Percentiles rank a stretch among this genome's conserved stretches.
These are phyloP conservation scores for Coilia nasus DNA, from an alignment of 2,797 vertebrate species.

Conservation along the genomic window DNA sequence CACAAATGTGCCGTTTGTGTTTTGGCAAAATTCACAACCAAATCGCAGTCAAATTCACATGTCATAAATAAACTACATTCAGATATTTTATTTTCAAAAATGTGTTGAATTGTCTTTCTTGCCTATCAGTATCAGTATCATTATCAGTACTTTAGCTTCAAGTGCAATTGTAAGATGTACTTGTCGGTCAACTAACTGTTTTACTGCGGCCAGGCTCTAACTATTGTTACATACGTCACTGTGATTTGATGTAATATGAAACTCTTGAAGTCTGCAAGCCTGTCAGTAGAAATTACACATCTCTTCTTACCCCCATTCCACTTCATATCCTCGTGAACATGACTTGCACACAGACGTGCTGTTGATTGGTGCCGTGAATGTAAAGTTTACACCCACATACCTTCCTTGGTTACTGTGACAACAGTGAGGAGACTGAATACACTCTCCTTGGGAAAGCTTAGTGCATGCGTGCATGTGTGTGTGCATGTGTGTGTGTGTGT, in stretches of 20 bases:
- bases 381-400: constrained; percentile 31
- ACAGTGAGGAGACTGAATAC: constrained; percentile 29
- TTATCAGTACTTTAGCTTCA: not conserved
- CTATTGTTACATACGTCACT: not conserved
- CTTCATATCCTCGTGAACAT: not conserved
- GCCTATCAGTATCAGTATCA: not conserved
- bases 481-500: not conserved
- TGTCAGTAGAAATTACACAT: not conserved
- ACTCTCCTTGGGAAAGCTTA: not conserved
- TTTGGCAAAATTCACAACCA: not conserved
- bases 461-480: not conserved
- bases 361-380: constrained; percentile 23
- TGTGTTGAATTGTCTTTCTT: not conserved
- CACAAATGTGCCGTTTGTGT: constrained; percentile 8
- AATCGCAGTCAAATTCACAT: not conserved
- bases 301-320: not conserved
- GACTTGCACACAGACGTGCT: constrained; percentile 15
- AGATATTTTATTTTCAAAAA: not conserved
- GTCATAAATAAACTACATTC: not conserved
- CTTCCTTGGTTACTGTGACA: constrained; percentile 50
- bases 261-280: not conserved
- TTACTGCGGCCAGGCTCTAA: not conserved
- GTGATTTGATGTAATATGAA: not conserved
- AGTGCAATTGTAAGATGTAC: not conserved
- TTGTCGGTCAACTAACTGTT: not conserved